Percentiles rank a stretch among this genome's conserved stretches.
Conservation (phyloP, 2,888 invertebrate genomes). For the Criorhina ranunculi region DNA sequence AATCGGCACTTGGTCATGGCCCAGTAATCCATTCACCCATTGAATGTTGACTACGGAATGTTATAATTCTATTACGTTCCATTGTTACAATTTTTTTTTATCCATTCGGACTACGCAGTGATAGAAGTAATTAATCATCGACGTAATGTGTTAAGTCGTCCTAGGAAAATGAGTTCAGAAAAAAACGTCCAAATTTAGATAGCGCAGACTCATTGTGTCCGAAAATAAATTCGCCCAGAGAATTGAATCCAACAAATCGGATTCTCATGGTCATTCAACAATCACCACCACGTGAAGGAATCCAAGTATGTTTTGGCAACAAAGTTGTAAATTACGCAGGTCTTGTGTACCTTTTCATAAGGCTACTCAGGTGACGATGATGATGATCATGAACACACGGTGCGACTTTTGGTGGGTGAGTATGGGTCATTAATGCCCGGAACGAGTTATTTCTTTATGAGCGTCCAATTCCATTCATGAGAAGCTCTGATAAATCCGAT, state of each 20-base stretch:
- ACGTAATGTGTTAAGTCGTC: not conserved
- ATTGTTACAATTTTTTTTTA: slow-evolving; percentile 18
- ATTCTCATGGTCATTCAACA: slow-evolving; percentile 40
- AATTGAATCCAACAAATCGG: slow-evolving; percentile 24
- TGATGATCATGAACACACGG: not conserved
- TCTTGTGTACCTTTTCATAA: slow-evolving; percentile 13
- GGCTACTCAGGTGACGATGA: slow-evolving; percentile 9
- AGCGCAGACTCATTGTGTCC: not conserved
- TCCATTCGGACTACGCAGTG: not conserved
- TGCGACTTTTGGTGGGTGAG: slow-evolving; percentile 4
- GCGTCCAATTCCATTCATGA: slow-evolving; percentile 40
- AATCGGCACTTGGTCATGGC: slow-evolving; percentile 53
- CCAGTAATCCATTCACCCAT: slow-evolving; percentile 60
- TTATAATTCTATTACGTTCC: slow-evolving; percentile 57
- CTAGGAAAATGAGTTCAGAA: not conserved
- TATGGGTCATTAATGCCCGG: slow-evolving; percentile 28
- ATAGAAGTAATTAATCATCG: slow-evolving; percentile 39
- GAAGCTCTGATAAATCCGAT: slow-evolving; percentile 45
- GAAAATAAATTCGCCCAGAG: slow-evolving; percentile 17
- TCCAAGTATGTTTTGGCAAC: slow-evolving; percentile 28
- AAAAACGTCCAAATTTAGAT: not conserved
- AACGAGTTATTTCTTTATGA: slow-evolving; percentile 7
- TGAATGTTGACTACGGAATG: slow-evolving; percentile 37
- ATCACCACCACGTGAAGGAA: slow-evolving; percentile 47
- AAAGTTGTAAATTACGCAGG: slow-evolving; percentile 17